These are phyloP conservation scores for Gobionotothen gibberifrons DNA, from an alignment of 2,797 vertebrate species.

Conservation along the genomic window DNA sequence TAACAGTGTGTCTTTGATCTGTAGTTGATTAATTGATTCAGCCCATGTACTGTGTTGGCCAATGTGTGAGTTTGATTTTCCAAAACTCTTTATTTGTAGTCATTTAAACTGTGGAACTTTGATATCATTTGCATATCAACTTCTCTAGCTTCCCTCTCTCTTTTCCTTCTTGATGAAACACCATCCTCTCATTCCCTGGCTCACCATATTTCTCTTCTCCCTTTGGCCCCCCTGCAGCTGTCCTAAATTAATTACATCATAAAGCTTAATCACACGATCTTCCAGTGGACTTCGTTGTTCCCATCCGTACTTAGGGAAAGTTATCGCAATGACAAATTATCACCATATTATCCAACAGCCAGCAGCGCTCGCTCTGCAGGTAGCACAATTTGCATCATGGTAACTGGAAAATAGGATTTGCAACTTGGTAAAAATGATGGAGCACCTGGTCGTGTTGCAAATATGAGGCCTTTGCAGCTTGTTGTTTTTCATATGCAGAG, in stretches of 20 bases:
- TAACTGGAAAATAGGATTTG: background rate
- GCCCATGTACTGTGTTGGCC: background rate
- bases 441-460: background rate
- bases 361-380: slow-evolving; percentile 6
- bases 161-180: too few relatives aligned
- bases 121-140: background rate
- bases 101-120: background rate
- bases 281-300: slow-evolving; percentile 29
- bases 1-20: slow-evolving; percentile 10
- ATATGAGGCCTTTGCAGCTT: background rate
- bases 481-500: background rate
- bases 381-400: background rate
- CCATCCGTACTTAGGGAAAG: slow-evolving; percentile 9
- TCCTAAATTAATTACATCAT: slow-evolving; percentile 19
- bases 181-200: background rate
- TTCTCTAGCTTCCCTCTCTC: background rate
- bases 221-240: slow-evolving; percentile 2
- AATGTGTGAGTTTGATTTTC: background rate
- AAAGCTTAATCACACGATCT: slow-evolving; percentile 18
- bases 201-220: background rate
- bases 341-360: slow-evolving; percentile 8
- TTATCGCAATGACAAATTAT: slow-evolving; percentile 26
- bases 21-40: background rate
- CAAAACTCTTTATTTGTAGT: slow-evolving; percentile 1
- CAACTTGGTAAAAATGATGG: slow-evolving; percentile 6